A percentile compares a stretch with the other conserved stretches of the same genome.
Evolutionary conservation across 1,140 invertebrate genomes (phyloP).

Genomic region (Parasteatoda tepidariorum): DNA sequence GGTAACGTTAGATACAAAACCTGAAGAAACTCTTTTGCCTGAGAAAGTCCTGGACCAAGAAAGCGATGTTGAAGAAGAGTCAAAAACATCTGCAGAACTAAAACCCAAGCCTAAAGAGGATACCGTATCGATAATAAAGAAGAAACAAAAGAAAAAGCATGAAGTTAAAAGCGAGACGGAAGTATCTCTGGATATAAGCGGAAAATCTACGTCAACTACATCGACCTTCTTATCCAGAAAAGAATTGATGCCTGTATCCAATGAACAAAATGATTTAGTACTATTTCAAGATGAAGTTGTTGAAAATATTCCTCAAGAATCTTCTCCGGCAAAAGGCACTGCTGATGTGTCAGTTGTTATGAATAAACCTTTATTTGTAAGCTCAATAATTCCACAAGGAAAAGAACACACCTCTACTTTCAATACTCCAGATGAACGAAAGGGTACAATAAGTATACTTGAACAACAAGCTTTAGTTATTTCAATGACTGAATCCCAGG

Average conservation of each 20-base stretch:
- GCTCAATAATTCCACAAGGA: conserved; percentile 25
- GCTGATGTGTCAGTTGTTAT: conserved; percentile 40
- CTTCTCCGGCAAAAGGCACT: not conserved
- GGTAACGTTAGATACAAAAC: too few relatives aligned
- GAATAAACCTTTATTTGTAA: conserved; percentile 30
- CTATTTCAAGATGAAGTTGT: conserved; percentile 49
- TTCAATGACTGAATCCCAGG: not conserved
- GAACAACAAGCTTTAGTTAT: conserved; percentile 35
- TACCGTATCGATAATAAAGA: conserved; percentile 13
- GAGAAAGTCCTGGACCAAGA: not conserved
- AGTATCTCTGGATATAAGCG: not conserved
- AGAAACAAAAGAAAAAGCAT: conserved; percentile 6
- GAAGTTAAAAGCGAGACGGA: conserved; percentile 10
- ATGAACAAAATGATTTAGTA: not conserved
- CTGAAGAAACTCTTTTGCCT: not conserved
- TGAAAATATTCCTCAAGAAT: conserved; percentile 31
- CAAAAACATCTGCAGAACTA: not conserved
- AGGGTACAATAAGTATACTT: not conserved
- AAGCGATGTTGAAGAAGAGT: conserved; percentile 3
- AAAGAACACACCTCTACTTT: conserved; percentile 5
- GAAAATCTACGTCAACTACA: conserved; percentile 6
- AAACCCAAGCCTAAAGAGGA: not conserved
- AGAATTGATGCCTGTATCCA: too few relatives aligned
- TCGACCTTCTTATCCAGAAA: conserved; percentile 9
- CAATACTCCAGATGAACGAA: not conserved